Evolutionary conservation across 2,888 invertebrate genomes (phyloP).

Genomic region (Calameuta idolon): DNA sequence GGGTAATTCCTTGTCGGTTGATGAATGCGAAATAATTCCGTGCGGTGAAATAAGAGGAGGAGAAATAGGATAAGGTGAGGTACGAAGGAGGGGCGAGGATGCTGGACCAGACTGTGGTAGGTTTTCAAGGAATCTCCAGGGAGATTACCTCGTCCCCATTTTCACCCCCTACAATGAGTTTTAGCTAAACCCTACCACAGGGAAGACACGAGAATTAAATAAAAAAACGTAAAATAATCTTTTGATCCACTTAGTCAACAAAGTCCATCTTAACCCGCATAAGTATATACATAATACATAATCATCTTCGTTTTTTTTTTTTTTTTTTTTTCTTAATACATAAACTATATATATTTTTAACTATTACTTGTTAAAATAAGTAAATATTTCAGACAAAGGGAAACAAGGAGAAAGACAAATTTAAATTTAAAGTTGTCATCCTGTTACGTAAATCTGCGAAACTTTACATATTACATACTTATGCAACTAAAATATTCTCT

Average conservation of each 20-base stretch:
- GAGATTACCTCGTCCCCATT: neutral
- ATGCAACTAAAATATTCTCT: conserved; percentile 42
- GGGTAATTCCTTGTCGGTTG: conserved; percentile 18
- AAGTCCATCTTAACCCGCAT: too few relatives aligned
- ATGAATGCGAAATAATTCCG: conserved; percentile 18
- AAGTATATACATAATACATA: too few relatives aligned
- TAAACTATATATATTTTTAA: too few relatives aligned
- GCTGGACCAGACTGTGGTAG: neutral
- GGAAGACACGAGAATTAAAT: neutral
- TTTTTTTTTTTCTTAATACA: too few relatives aligned
- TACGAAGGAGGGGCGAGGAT: neutral
- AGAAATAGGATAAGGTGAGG: neutral
- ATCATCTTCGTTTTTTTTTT: too few relatives aligned
- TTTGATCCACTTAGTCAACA: neutral
- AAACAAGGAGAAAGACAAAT: neutral
- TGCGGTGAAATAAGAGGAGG: conserved; percentile 4
- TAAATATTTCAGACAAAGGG: too few relatives aligned
- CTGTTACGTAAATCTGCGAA: conserved; percentile 11
- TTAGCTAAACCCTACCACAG: neutral
- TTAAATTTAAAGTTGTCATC: neutral
- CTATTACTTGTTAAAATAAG: too few relatives aligned
- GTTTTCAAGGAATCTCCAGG: neutral
- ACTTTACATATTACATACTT: conserved; percentile 37
- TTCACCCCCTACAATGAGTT: neutral
- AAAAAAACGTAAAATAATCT: neutral